phyloP scores from a whole-genome alignment of 1,140 invertebrate species.

The Drosophila lacertosa region DNA sequence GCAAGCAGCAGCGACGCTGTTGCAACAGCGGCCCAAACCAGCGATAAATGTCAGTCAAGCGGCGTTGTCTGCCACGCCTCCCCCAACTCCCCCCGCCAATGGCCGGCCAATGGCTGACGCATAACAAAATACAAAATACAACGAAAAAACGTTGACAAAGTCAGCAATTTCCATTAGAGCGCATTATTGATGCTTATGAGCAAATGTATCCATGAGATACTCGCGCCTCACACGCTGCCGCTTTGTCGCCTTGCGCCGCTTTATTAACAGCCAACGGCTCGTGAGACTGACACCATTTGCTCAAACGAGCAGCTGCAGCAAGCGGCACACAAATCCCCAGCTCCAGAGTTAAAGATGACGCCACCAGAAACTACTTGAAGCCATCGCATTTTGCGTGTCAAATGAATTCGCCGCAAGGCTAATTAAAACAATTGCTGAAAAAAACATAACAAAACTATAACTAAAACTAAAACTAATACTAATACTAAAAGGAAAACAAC shows the following conservation, averaged over 20 bases:
- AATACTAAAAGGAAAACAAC: conserved; percentile 1
- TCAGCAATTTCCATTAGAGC: conserved; percentile 72
- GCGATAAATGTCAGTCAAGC: conserved; percentile 81
- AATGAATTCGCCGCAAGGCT: conserved; percentile 46
- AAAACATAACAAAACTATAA: conserved; percentile 10
- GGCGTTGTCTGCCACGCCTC: conserved; percentile 54
- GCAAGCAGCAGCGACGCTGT: conserved; percentile 39
- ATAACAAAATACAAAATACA: conserved; percentile 47
- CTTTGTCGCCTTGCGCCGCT: conserved; percentile 34
- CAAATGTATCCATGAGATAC: conserved; percentile 68
- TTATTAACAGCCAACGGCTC: conserved; percentile 59
- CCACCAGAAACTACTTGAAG: conserved; percentile 15
- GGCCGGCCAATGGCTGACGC: conserved; percentile 55
- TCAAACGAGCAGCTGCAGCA: conserved; percentile 17
- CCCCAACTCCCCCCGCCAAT: neutral
- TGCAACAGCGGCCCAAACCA: conserved; percentile 61
- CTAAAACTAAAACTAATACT: neutral
- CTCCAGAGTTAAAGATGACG: conserved; percentile 25
- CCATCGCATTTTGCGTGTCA: conserved; percentile 47
- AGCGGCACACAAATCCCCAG: neutral
- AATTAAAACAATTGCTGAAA: conserved; percentile 53
- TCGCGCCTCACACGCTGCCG: conserved; percentile 12
- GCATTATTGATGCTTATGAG: conserved; percentile 77
- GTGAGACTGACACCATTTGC: conserved; percentile 67
- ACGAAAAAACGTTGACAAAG: conserved; percentile 45